Evolutionary conservation across 2,888 invertebrate species (phyloP), one percentile per base, ranked within the genome.

Genomic region (Eupeodes luniger): DNA sequence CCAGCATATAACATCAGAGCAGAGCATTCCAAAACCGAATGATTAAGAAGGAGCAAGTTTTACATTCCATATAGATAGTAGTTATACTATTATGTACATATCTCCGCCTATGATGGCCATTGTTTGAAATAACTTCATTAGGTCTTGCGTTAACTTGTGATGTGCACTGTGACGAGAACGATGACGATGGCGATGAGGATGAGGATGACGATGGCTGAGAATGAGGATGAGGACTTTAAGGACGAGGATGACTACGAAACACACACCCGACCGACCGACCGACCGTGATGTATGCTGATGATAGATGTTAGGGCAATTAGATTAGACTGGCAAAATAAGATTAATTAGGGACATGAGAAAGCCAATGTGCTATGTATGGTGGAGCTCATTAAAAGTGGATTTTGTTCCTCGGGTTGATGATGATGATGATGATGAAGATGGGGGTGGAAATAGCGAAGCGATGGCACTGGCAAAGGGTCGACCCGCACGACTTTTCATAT

Each of bases 261-360:
- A 55, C 53, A 9, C 27, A 27, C 0, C 27, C 27, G 27, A 27
- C 27, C n/a, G 40, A 62, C 55, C 14, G 11, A 40, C 27, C 27
- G 27, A 27, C 14, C 53, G 14, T 57, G 44, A 64, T 79, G 36
- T 70, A 83, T 62, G 80, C 44, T 77, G 80, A 66, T 80, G 83
- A 84, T 80, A 80, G 83, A 87, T 87, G 83, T 87, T 69, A 80
- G 59, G 80, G 80, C 87, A 83, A 83, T 87, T 80, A 77, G 80
- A 76, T 87, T 87, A 80, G 79, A 83, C 66, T 55, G 55, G 76
- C 79, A 77, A 87, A 87, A 87, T 67, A 84, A 72, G 84, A 81
- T 84, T 87, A 87, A 87, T 87, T 87, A 80, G 77, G 72, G 79
- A 83, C 76, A 82, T 47, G 66, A 67, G 83, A 40, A 64, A 53